Conservation (phyloP, 2,113 vertebrate species). For the Burhinus oedicnemus region DNA sequence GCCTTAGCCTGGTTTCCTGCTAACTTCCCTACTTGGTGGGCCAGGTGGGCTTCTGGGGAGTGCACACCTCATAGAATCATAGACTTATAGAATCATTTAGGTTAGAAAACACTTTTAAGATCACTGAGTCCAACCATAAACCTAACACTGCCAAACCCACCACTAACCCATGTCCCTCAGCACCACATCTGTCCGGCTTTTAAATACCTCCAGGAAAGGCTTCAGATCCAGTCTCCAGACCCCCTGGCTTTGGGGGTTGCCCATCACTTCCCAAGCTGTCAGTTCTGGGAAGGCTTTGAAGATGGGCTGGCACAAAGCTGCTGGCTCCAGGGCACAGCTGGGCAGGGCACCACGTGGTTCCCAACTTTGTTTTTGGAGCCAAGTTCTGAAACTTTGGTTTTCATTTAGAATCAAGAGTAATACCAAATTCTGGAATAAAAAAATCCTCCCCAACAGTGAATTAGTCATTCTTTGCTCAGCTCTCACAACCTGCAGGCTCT, state of each 20-base stretch:
- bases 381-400: neutral
- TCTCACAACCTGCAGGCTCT: neutral
- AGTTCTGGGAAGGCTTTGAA: neutral
- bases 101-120: neutral
- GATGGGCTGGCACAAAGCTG: neutral
- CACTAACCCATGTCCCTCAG: neutral
- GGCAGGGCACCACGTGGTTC: neutral
- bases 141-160: neutral
- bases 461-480: neutral
- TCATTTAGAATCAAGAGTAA: neutral
- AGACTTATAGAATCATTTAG: neutral
- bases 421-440: neutral
- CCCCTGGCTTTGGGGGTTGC: neutral
- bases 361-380: neutral
- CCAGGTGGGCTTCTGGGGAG: neutral
- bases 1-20: neutral
- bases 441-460: neutral
- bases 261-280: neutral
- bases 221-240: neutral
- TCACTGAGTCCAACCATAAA: neutral
- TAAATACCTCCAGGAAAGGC: neutral
- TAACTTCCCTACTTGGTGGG: neutral
- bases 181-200: neutral
- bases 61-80: neutral
- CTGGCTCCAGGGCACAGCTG: neutral